Evolutionary conservation across 2,113 vertebrate species (phyloP), one percentile per base, ranked within the genome.

Genomic region (Hemiscyllium ocellatum): DNA sequence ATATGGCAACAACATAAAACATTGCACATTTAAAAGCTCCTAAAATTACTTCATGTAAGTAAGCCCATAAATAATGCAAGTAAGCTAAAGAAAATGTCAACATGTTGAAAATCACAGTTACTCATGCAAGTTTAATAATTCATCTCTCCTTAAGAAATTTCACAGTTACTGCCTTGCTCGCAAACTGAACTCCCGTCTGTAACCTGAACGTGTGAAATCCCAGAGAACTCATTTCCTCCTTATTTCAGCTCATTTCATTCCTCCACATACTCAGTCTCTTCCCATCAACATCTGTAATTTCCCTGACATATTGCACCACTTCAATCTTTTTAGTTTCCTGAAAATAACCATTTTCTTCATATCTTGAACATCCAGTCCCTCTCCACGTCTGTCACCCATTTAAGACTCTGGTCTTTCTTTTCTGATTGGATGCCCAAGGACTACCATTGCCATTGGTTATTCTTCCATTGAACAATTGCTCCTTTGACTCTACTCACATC

Each of bases 1-100:
- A 93, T 66, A 93, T 68, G 89, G 89, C n/a, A 66, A 93, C 89
- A 93, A 65, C 5, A 66, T 93, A 93, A 93, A 93, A 66, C 89
- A 93, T 66, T 66, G 89, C n/a, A 37, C 61, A 37, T 68, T 37
- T 93, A 26, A 93, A 66, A 66, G 20, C 29, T 66, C n/a, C 65
- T 68, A 93, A 93, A 93, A 66, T 66, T 93, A 93, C 89, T 93
- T 93, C 66, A 93, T 93, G 65, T 66, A 42, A 20, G 65, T 66
- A 93, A 93, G 89, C 33, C 89, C 66, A 93, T 93, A 93, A 37
- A 91, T 66, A 91, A 91, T 19, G 6, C 89, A 66, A 37, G 19
- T 66, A 61, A 65, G 66, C 89, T 37, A 37, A n/a, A 66, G 89
- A 93, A 93, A 93, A 66, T 68, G 61, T n/a, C 89, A 93, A 66